Evolutionary conservation across 2,888 invertebrate genomes (phyloP).

Genomic region (Agonopterix heracliana): DNA sequence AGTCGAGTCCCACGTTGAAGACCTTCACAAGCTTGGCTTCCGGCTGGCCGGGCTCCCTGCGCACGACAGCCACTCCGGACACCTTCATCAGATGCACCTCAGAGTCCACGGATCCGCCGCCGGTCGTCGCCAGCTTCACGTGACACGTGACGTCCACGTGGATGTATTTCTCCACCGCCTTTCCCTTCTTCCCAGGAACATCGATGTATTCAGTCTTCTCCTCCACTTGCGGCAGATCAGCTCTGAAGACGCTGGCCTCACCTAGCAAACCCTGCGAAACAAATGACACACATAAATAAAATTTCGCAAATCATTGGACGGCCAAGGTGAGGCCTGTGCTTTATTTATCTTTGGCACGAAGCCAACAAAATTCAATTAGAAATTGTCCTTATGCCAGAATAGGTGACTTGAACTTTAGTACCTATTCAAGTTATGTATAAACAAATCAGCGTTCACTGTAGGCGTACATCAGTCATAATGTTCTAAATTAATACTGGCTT

Average conservation of each 20-base stretch:
- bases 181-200: constrained; percentile 58
- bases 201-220: constrained; percentile 78
- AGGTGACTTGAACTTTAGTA: constrained; percentile 30
- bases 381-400: constrained; percentile 37
- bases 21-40: constrained; percentile 76
- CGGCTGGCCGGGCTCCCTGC: constrained; percentile 75
- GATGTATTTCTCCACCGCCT: constrained; percentile 78
- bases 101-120: constrained; percentile 73
- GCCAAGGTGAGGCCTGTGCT: constrained; percentile 25
- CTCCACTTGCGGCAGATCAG: constrained; percentile 81
- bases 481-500: constrained; percentile 20
- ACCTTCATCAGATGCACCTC: constrained; percentile 80
- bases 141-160: constrained; percentile 82
- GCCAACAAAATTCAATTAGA: constrained; percentile 37
- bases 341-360: constrained; percentile 24
- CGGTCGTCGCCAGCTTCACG: constrained; percentile 76
- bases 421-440: constrained; percentile 24
- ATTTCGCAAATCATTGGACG: constrained; percentile 8
- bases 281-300: not conserved
- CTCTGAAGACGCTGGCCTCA: constrained; percentile 80
- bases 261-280: constrained; percentile 70
- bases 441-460: constrained; percentile 21
- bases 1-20: constrained; percentile 81
- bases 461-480: constrained; percentile 6
- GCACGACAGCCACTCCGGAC: constrained; percentile 79